Percentiles rank a stretch among this genome's conserved stretches.
Evolutionary conservation across 2,113 vertebrate species (phyloP).

Genomic region (Callaeas wilsoni): DNA sequence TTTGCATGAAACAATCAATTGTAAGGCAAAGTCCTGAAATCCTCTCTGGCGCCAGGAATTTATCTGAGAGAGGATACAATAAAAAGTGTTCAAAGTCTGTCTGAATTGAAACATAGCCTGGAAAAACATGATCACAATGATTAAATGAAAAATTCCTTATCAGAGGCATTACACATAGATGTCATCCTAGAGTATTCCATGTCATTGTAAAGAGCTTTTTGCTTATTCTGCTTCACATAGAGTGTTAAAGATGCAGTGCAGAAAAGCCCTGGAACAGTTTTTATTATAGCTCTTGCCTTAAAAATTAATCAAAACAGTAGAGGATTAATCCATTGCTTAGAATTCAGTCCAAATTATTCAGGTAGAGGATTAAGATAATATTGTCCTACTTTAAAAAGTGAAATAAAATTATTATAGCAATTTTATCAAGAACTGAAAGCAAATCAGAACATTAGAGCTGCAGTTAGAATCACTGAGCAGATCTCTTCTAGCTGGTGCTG

Average conservation of each 20-base stretch:
- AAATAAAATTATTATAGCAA: background rate
- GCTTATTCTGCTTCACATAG: background rate
- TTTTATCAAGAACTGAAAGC: background rate
- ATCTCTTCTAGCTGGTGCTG: background rate
- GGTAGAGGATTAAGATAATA: background rate
- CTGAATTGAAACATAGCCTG: background rate
- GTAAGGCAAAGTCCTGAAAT: slow-evolving; percentile 12
- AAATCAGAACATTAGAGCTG: background rate
- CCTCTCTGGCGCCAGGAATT: background rate
- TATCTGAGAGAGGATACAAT: background rate
- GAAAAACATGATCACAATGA: background rate
- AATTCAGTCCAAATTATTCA: background rate
- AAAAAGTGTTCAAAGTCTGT: background rate
- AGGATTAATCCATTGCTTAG: background rate
- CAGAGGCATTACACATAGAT: background rate
- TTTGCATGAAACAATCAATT: background rate
- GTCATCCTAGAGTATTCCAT: background rate
- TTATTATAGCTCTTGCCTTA: background rate
- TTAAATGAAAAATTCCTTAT: background rate
- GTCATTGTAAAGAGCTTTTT: background rate
- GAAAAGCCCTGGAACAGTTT: background rate
- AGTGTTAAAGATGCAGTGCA: background rate
- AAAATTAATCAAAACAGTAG: background rate
- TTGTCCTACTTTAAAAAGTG: background rate
- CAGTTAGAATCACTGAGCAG: background rate